phyloP scores from a whole-genome alignment of 2,797 vertebrate species.

The Eutrigla gurnardus region DNA sequence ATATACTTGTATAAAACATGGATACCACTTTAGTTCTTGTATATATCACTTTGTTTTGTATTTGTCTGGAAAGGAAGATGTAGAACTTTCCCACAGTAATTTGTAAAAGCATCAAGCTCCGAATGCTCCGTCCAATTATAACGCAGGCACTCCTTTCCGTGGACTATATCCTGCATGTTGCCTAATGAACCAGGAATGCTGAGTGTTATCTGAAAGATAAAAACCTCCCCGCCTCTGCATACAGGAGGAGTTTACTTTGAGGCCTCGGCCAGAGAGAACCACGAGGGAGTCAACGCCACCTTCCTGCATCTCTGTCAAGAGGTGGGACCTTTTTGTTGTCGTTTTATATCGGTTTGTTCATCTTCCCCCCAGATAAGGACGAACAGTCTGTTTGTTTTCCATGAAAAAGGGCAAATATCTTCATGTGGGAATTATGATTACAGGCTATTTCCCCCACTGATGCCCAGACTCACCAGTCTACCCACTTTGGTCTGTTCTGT shows the following conservation, averaged over 20 bases:
- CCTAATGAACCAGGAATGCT: constrained; percentile 51
- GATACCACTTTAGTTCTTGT: too few relatives aligned
- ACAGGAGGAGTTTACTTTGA: constrained; percentile 87
- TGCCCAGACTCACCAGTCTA: neutral
- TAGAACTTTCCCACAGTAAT: neutral
- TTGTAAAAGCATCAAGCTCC: neutral
- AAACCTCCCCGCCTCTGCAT: constrained; percentile 20
- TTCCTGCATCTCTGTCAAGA: constrained; percentile 94
- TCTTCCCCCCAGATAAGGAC: too few relatives aligned
- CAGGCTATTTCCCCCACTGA: constrained; percentile 17
- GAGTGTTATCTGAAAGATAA: constrained; percentile 47
- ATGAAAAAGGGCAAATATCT: neutral
- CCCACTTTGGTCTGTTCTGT: constrained; percentile 8
- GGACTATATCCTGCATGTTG: constrained; percentile 18
- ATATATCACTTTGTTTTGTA: too few relatives aligned
- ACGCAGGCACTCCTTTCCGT: neutral
- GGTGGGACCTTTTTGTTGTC: constrained; percentile 51
- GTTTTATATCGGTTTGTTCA: neutral
- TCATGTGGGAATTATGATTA: constrained; percentile 26
- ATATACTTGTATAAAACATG: too few relatives aligned
- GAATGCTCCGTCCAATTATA: neutral
- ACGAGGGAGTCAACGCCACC: constrained; percentile 88
- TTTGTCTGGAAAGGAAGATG: too few relatives aligned
- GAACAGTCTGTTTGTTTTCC: too few relatives aligned
- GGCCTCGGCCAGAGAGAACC: constrained; percentile 92